Percentiles rank a stretch among this genome's conserved stretches.
Conservation (phyloP, 64 coral and sea anemone species). For the Pachyseris speciosa region DNA sequence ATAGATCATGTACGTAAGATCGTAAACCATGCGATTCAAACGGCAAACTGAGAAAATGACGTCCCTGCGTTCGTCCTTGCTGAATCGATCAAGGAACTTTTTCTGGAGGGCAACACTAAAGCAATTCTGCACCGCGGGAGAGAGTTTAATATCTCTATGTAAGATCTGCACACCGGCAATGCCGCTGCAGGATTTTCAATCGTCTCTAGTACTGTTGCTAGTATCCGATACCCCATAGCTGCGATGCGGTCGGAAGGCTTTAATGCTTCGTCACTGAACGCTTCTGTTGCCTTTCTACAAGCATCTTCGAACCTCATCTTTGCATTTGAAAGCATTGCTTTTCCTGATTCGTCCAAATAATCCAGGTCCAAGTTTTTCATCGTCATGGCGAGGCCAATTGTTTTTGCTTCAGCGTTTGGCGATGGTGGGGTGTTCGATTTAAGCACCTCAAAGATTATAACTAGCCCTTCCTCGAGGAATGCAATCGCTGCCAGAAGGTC, state of each 20-base stretch:
- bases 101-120: slow-evolving; percentile 2
- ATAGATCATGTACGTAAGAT: background rate
- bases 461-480: slow-evolving; percentile 39
- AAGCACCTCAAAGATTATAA: background rate
- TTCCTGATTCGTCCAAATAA: background rate
- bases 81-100: background rate
- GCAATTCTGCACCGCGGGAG: slow-evolving; percentile 12
- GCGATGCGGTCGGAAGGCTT: slow-evolving; percentile 1
- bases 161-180: background rate
- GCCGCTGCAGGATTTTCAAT: background rate
- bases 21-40: slow-evolving; percentile 39
- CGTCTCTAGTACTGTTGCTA: slow-evolving; percentile 32
- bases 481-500: slow-evolving; percentile 24
- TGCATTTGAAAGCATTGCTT: background rate
- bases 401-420: background rate
- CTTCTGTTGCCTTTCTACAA: slow-evolving; percentile 25
- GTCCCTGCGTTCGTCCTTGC: slow-evolving; percentile 29
- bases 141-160: background rate
- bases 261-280: slow-evolving; percentile 40
- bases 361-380: background rate
- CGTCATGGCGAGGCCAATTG: background rate
- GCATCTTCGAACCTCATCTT: slow-evolving; percentile 49
- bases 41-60: background rate
- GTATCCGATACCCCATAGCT: slow-evolving; percentile 21
- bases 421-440: background rate